Evolutionary conservation across 2,888 invertebrate species (phyloP), one percentile per base, ranked within the genome.

Genomic region (Chydorus sphaericus): DNA sequence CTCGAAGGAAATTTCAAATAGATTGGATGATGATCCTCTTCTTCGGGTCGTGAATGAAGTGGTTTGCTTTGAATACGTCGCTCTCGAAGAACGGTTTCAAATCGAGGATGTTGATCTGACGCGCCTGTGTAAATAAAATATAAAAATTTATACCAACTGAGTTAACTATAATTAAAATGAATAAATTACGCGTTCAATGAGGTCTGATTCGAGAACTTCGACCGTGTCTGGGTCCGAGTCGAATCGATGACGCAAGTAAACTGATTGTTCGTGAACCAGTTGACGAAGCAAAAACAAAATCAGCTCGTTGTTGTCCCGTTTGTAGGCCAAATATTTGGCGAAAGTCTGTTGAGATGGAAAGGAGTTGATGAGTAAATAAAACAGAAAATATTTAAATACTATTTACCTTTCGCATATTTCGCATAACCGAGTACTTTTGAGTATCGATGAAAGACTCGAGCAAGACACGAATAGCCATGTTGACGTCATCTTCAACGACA

Each of bases 391-490:
- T n/a, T n/a, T n/a, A 11, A n/a, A 44, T 3, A 39, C 62, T 65
- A 63, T n/a, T 63, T 70, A 88, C 88, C 76, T 84, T 83, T 74
- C 83, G 79, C 92, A 99, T 99, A 50, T 85, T 80, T 63, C 90
- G 83, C 92, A 93, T 97, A 28, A 98, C 89, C 66, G 91, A 90
- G 76, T 90, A 96, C 70, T 98, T 99, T 73, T 99, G 98, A 0
- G 98, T 96, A 63, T 91, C 89, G 55, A 99, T 90, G 73, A 99
- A 99, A 68, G 93, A 93, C 71, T 99, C 97, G 56, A 99, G 76
- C 84, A 93, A 89, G 75, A 94, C 90, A 56, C 93, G 77, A 60
- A 97, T 93, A 30, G 98, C 94, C 80, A 96, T 85, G 71, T 94
- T 93, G 10, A 99, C 92, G 70, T 99, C 98, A 59, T 86, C 87